Conservation (phyloP, 2,888 invertebrate genomes). For the Caenorhabditis panamensis region DNA sequence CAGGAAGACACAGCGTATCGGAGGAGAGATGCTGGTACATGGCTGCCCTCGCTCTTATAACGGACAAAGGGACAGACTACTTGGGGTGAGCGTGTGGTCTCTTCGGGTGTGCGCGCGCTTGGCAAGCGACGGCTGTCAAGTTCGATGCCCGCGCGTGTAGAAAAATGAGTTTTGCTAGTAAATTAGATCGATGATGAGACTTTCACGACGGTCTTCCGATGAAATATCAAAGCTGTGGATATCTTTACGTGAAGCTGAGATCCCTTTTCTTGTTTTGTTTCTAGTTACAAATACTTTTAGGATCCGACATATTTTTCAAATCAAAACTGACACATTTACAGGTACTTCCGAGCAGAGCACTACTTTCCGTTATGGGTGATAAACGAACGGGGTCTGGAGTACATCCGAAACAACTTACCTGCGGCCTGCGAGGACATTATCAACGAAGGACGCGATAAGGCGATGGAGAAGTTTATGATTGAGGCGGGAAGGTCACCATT, state of each 20-base stretch:
- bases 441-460: conserved; percentile 84
- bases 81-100: conserved; percentile 82
- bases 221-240: conserved; percentile 60
- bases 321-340: too few relatives aligned
- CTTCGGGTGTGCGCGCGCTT: conserved; percentile 80
- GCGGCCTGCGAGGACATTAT: conserved; percentile 90
- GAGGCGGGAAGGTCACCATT: conserved; percentile 89
- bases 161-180: conserved; percentile 26
- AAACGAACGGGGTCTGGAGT: conserved; percentile 83
- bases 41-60: conserved; percentile 92
- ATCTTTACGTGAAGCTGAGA: conserved; percentile 66
- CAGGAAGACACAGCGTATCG: conserved; percentile 81
- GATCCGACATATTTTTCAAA: too few relatives aligned
- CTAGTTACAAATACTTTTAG: not conserved
- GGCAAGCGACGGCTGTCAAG: conserved; percentile 10
- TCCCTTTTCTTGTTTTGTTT: conserved; percentile 17
- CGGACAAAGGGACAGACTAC: conserved; percentile 90
- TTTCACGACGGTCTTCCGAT: conserved; percentile 69
- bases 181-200: conserved; percentile 64
- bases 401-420: conserved; percentile 85
- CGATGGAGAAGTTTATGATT: conserved; percentile 91
- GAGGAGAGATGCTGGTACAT: conserved; percentile 86
- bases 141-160: conserved; percentile 33
- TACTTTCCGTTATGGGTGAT: conserved; percentile 85
- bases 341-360: conserved; percentile 89